Evolutionary conservation across 2,888 invertebrate genomes (phyloP), one percentile per base, ranked within the genome.

Genomic region (Labia minor): DNA sequence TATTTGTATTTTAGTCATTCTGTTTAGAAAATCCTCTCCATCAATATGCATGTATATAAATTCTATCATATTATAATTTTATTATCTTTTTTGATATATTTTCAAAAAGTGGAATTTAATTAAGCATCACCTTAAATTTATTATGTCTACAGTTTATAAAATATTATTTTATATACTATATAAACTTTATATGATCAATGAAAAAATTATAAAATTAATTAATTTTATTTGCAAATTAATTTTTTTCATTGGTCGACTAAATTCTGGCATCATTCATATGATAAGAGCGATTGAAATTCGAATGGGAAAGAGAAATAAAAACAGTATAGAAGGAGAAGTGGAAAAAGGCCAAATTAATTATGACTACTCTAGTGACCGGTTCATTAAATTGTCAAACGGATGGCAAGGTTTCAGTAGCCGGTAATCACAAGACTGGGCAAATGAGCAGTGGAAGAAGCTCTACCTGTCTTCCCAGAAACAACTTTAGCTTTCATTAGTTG

Each of bases 201-300:
- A 49, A 49, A n/a, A 49, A 49, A n/a, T 8, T 49, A 49, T 8
- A 49, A 49, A 49, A 49, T 49, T 49, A 49, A 49, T 49, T 49
- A 49, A 49, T 49, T 49, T 49, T 49, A 49, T 49, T 49, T 49
- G 49, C 49, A 49, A 49, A 49, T 49, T 49, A 49, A 49, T 49
- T 49, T 49, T 49, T 49, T 49, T 14, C 16, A 3, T 14, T 49
- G 8, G 16, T 49, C 49, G n/a, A 6, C 26, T 26, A 8, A 11
- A 49, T 49, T 49, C 49, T 49, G 49, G 49, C 49, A 49, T 16
- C 49, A 49, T 33, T 11, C 6, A 49, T 49, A 14, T 14, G 49
- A 49, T 49, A 49, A 49, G 49, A 49, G 8, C 26, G 26, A 26
- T 26, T 6, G 26, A 26, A 26, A 6, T 3, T 26, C 4, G 26